Evolutionary conservation across 2,797 vertebrate species (phyloP), one percentile per base, ranked within the genome.

Genomic region (Peromyscus melanophrys): DNA sequence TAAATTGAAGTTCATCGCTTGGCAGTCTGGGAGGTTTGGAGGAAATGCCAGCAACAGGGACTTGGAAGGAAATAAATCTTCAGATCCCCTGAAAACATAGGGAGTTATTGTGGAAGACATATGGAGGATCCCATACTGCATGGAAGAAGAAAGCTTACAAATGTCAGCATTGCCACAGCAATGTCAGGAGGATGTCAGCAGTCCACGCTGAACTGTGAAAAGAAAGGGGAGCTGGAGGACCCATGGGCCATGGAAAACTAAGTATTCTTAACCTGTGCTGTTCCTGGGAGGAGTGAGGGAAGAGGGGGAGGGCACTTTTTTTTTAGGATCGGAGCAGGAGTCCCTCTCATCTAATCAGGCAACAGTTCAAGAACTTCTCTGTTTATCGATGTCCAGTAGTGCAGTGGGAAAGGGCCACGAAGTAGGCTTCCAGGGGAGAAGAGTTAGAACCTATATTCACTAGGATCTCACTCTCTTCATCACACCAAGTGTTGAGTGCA

Each of bases 1-100:
- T 97, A 98, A 98, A 98, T 96, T 95, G 97, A 97, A 98, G 96
- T 97, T 97, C 97, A 98, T 98, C 92, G 97, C 97, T 97, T 98
- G 98, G 98, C 96, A 97, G 96, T 98, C 98, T 97, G 85, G 96
- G 97, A 98, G 88, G 11, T 7, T 96, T 96, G 97, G 97, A 98
- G 96, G 98, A 98, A 98, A 98, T 97, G 98, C 97, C 96, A 97
- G 91, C 96, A 96, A 94, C 92, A 95, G 97, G 98, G 97, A 98
- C 85, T 97, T 97, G 98, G 96, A 98, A 97, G 95, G 98, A 96
- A 96, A 98, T 97, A 97, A 97, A 98, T 98, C 95, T 98, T 97
- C 95, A 98, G 97, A 97, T 96, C 97, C 89, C 87, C 92, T 96
- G 92, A 95, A 98, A 98, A 98, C 97, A 97, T 87, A 96, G 98